Percentiles rank a stretch among this genome's conserved stretches.
Conservation (phyloP, 2,888 invertebrate genomes). For the Sinhomidia bicolor region DNA sequence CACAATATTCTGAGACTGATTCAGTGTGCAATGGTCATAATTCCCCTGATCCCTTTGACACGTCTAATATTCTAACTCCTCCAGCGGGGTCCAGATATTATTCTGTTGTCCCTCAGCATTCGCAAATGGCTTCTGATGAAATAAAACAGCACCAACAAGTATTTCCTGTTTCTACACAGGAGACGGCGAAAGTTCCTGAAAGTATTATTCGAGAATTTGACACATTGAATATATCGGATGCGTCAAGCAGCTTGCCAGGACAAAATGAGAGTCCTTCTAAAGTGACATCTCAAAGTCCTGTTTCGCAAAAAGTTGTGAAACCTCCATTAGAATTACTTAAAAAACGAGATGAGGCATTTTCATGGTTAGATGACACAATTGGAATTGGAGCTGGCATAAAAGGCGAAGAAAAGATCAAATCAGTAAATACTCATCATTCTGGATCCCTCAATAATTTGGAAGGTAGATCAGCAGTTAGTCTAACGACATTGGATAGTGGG, state of each 20-base stretch:
- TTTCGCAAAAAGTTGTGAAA: conserved; percentile 47
- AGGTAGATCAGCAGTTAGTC: conserved; percentile 43
- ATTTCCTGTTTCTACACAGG: neutral
- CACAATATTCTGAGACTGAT: conserved; percentile 72
- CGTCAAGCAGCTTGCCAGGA: neutral
- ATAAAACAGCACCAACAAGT: neutral
- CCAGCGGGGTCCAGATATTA: conserved; percentile 77
- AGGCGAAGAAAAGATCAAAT: neutral
- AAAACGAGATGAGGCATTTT: conserved; percentile 82
- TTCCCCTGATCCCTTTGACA: conserved; percentile 87
- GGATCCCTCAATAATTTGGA: conserved; percentile 51
- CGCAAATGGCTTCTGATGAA: conserved; percentile 48
- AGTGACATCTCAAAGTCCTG: conserved; percentile 30
- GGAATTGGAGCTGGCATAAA: conserved; percentile 67
- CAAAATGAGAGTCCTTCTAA: conserved; percentile 29
- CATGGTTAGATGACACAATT: conserved; percentile 82
- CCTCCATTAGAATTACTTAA: conserved; percentile 78
- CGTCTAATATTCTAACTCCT: conserved; percentile 82
- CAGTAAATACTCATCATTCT: neutral
- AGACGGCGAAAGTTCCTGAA: conserved; percentile 48
- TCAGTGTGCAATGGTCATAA: conserved; percentile 70
- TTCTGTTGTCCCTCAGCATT: conserved; percentile 76
- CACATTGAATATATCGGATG: conserved; percentile 52
- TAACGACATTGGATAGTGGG: conserved; percentile 75
- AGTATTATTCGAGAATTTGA: conserved; percentile 63